These are phyloP conservation scores for Taurulus bubalis DNA, from an alignment of 2,113 vertebrate genomes.

Conservation along the genomic window DNA sequence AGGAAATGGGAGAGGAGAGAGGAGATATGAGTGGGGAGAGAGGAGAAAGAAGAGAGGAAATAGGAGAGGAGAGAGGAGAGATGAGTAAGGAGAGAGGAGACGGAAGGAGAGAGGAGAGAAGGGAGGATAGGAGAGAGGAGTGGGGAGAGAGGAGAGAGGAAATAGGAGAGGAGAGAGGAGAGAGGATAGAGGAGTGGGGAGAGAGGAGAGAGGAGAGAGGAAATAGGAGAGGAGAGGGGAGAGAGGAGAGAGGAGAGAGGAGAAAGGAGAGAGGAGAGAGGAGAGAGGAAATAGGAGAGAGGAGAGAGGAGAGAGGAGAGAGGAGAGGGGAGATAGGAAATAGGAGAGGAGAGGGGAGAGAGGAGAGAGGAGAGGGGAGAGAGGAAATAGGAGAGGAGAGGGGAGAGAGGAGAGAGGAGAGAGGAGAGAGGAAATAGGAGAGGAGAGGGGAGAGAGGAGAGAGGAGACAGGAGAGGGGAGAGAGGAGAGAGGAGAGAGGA, in stretches of 20 bases:
- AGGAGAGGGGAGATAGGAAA: background rate
- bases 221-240: no score
- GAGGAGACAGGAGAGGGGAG: background rate
- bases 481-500: background rate
- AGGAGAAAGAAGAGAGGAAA: background rate
- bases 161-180: no score
- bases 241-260: background rate
- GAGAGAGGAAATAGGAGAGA: slow-evolving; percentile 6
- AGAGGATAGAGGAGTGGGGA: background rate
- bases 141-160: background rate
- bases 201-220: background rate
- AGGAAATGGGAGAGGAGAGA: background rate
- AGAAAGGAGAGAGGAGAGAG: background rate
- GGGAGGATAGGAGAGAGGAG: background rate
- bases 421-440: background rate
- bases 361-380: background rate
- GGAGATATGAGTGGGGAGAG: no score
- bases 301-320: background rate
- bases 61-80: background rate
- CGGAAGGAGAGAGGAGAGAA: background rate
- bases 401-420: no score
- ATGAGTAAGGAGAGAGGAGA: background rate
- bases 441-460: background rate
- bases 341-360: no score
- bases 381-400: background rate